Evolutionary conservation across 2,888 invertebrate species (phyloP), one percentile per base, ranked within the genome.

Genomic region (Cremastinae sp.): DNA sequence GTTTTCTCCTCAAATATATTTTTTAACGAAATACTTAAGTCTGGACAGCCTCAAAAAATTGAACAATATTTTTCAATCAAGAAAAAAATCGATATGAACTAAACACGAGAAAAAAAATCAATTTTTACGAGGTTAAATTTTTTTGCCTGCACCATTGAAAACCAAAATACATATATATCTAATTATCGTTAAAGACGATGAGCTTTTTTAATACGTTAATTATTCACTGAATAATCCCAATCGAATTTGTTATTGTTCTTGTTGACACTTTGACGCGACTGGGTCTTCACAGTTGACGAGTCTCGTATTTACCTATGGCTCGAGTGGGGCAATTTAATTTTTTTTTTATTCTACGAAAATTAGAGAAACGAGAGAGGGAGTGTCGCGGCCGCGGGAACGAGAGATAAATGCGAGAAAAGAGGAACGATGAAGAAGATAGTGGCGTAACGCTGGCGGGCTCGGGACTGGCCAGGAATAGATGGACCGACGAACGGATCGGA

Each of bases 391-490:
- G 49, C 64, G 41, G 22, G 36, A 36, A 53, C 68, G 76, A 69
- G 53, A 64, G 73, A 76, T 70, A 53, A 74, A 61, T 61, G 65
- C 34, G 74, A 49, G 74, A 70, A 70, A 66, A 73, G 65, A 77
- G 47, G 61, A 61, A 54, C 70, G 53, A 70, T 62, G 70, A 70
- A 61, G 22, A 73, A 66, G 73, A 65, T 70, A 70, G 74, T 77
- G 77, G 77, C 85, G 83, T 85, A 84, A 84, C 87, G 83, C 78
- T 81, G 83, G 83, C 86, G 78, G 82, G 83, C 79, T 82, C 81
- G 78, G 81, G 78, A 88, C 88, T 88, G 88, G 70, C 88, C 87
- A 87, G 87, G 88, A 88, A 88, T 88, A 88, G 86, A 87, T 81
- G 81, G 84, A 80, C 81, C 80, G 80, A 82, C 79, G 54, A 74